A percentile compares a stretch with the other conserved stretches of the same genome.
Evolutionary conservation across 2,797 vertebrate genomes (phyloP).

Genomic region (Emydoidea blandingii): DNA sequence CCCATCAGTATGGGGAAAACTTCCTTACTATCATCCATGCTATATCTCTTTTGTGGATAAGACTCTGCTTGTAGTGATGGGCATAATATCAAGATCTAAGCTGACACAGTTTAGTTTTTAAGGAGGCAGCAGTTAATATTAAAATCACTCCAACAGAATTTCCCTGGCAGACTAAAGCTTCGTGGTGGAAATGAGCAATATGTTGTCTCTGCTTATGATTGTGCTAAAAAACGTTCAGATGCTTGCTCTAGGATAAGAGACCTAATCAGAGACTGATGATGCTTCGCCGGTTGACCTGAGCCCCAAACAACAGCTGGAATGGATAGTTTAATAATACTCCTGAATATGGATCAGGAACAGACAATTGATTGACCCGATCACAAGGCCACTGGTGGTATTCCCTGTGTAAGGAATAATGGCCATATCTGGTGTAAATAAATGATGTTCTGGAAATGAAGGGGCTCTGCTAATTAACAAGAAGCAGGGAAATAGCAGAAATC

Average conservation of each 20-base stretch:
- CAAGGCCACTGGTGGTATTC: neutral
- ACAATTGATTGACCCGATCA: neutral
- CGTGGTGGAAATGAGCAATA: neutral
- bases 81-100: too few relatives aligned
- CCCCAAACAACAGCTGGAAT: neutral
- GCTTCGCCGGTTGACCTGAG: neutral
- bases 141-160: neutral
- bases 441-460: neutral
- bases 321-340: neutral
- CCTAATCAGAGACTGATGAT: neutral
- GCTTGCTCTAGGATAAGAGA: neutral
- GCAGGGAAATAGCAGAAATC: neutral
- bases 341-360: neutral
- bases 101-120: neutral
- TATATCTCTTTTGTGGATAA: neutral
- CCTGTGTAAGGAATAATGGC: neutral
- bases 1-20: neutral
- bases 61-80: neutral
- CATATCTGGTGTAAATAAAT: rapidly evolving
- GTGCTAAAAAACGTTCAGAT: neutral
- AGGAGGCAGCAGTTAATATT: neutral
- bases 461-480: neutral
- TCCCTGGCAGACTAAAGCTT: neutral
- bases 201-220: neutral
- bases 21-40: neutral